Evolutionary conservation across 2,888 invertebrate genomes (phyloP), one percentile per base, ranked within the genome.

Genomic region (Nomada flava): DNA sequence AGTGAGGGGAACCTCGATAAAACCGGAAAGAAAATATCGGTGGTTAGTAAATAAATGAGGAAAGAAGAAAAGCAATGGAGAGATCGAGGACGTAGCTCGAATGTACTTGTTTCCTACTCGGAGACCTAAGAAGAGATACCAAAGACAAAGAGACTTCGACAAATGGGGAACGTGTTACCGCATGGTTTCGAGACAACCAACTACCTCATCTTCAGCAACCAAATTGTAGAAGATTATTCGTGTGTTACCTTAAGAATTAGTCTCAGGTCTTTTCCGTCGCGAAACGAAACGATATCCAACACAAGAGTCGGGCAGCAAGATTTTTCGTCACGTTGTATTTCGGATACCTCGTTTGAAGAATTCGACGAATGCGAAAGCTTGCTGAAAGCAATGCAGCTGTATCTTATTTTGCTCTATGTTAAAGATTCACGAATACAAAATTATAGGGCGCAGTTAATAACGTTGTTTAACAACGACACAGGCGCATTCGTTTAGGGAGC

Each of bases 1-100:
- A 92, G 80, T 92, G 89, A 92, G 50, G 13, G 20, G 29, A 20
- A 42, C 13, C n/a, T 13, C 15, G 29, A 60, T 10, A 9, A 23
- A 20, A 59, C n/a, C 23, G 1, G 15, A 15, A 20, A 4, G 5
- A n/a, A 2, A 5, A 29, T 13, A 11, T 42, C 11, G 47, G 23
- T n/a, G 42, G 29, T 53, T 9, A 15, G 9, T 0, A 20, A 26
- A 23, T 36, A 36, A 36, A 1, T 9, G 53, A 5, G 1, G 23
- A 1, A n/a, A 15, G 15, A 3, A 7, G 13, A 10, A 20, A 15
- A 52, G 59, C 15, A 1, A 44, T n/a, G 59, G 26, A 57, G 36
- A 42, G 59, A 36, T 67, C 42, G 36, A 13, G 13, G n/a, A 26
- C 7, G 20, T 26, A n/a, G 20, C 23, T 11, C 20, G 29, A 42